A percentile compares a stretch with the other conserved stretches of the same genome.
Conservation (phyloP, 1,140 invertebrate species). For the Spodoptera frugiperda region DNA sequence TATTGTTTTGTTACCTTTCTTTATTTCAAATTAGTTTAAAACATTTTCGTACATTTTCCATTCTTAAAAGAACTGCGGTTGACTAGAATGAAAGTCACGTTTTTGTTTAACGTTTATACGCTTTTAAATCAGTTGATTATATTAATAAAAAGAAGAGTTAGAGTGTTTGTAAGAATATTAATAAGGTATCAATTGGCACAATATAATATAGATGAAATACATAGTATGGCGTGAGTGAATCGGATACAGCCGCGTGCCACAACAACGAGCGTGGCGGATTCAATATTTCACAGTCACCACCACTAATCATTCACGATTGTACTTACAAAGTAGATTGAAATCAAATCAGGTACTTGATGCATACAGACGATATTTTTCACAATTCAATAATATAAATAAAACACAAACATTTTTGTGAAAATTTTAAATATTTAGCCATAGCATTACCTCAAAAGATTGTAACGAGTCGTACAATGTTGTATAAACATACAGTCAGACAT, state of each 20-base stretch:
- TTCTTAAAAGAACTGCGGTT: too few species aligned
- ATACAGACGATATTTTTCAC: conserved; percentile 11
- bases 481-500: too few species aligned
- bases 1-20: too few species aligned
- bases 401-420: not conserved
- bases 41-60: too few species aligned
- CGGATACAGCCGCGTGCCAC: conserved; percentile 69
- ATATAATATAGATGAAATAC: conserved; percentile 42
- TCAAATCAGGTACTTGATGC: conserved; percentile 60
- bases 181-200: conserved; percentile 44
- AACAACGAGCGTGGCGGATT: conserved; percentile 73
- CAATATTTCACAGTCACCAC: conserved; percentile 79
- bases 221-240: conserved; percentile 53
- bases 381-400: conserved; percentile 11
- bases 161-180: conserved; percentile 1
- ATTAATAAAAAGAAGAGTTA: too few species aligned
- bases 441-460: too few species aligned
- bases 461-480: too few species aligned
- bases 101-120: too few species aligned
- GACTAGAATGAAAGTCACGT: too few species aligned
- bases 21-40: too few species aligned
- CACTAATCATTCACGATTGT: conserved; percentile 78
- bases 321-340: conserved; percentile 71
- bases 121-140: too few species aligned
- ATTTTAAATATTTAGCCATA: too few species aligned